Base-by-base conservation (phyloP, 2,113 vertebrate species). In the Prionailurus viverrinus region DNA sequence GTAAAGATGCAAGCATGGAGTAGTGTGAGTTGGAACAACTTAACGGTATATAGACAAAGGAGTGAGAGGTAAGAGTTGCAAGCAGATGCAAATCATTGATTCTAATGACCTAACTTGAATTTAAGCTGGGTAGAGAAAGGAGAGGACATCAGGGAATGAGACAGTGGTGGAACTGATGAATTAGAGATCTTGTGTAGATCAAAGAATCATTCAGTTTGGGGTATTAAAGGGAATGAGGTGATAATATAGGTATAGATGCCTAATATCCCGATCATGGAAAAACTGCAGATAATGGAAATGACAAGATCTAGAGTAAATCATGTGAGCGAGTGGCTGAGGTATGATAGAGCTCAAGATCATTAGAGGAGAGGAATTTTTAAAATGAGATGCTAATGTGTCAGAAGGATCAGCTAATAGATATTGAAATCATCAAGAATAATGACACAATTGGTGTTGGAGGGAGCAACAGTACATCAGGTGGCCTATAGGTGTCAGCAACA, bases 181-280 rank as follows among this genome's bases (percentile, higher is more conserved):
- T 79, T 65, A 93, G 27, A 85, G 53, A 53, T 92, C 19, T 89
- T 51, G 19, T 78, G 45, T 83, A 55, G 14, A 78, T 58, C 79
- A 86, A 74, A 89, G 27, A 80, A 76, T 68, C 89, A 19, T 31
- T 92, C 45, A 71, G 66, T 84, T 3, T 55, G 61, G 16, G 33
- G 27, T 88, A 91, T 66, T 73, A 84, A 68, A 91, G 27, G 36
- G 45, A 88, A 92, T 53, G 82, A 78, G 31, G 25, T 74, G 45
- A 87, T 76, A 94, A 94, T 25, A 87, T 31, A 71, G 66, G 9
- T 10, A 39, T n/a, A 93, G 51, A 89, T 80, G 16, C 7, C 80
- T 33, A 94, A 91, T 65, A 95, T 51, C 95, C 69, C 92, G 48
- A 66, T 66, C 88, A 95, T 33, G 3, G n/a, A 93, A 73, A 93